phyloP scores from a whole-genome alignment of 2,888 invertebrate species.

The Bombyx huttoni region DNA sequence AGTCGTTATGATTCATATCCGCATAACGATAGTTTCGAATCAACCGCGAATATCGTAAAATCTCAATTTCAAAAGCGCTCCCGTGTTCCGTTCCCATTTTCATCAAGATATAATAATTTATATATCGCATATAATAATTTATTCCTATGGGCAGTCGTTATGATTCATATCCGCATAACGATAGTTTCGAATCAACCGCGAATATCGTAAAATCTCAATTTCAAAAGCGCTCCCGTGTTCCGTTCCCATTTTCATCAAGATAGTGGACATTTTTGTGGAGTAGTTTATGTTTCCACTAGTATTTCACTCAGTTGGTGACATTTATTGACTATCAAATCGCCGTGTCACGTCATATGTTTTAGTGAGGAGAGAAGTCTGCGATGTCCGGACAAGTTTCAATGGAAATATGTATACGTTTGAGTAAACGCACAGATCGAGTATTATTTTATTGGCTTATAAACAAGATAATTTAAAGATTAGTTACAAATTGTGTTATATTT shows the following conservation, averaged over 20 bases:
- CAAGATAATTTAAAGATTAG: no score
- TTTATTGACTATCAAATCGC: constrained; percentile 38
- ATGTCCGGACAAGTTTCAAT: neutral
- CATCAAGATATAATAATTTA: constrained; percentile 12
- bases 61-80: neutral
- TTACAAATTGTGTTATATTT: no score
- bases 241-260: constrained; percentile 6
- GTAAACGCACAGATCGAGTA: neutral
- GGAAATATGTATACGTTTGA: neutral
- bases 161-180: neutral
- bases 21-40: neutral
- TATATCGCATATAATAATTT: neutral
- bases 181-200: neutral
- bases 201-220: constrained; percentile 2
- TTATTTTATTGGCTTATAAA: neutral
- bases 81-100: constrained; percentile 1
- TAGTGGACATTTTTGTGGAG: constrained; percentile 16
- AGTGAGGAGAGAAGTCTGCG: constrained; percentile 2
- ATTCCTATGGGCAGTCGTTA: constrained; percentile 1
- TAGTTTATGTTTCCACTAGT: constrained; percentile 25
- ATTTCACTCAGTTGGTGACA: constrained; percentile 31
- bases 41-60: constrained; percentile 1
- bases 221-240: neutral
- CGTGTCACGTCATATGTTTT: constrained; percentile 22
- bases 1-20: neutral